Base-by-base conservation (phyloP, 2,888 invertebrate species). In the Brachypalpus laphriformis region DNA sequence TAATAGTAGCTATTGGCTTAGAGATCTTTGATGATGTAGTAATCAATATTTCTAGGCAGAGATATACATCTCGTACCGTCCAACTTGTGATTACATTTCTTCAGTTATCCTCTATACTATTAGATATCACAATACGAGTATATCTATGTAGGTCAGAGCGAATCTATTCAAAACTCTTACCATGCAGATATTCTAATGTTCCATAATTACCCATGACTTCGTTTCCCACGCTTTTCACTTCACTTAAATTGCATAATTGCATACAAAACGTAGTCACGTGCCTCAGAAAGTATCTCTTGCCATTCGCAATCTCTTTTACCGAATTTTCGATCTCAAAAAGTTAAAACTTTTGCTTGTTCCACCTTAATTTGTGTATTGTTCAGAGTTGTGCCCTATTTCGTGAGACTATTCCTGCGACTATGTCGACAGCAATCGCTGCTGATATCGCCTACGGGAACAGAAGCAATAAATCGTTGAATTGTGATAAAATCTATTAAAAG, bases 401-500 rank as follows among this genome's bases (percentile, higher is more conserved):
- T 1, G 34, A 22, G 49, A 65, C 34, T 65, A 49, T 65, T 34
- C 16, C 16, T n/a, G 28, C 45, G 40, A 28, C 20, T 18, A 57
- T 75, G 75, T 66, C 75, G 65, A 66, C 56, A 66, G 47, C 47
- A n/a, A 57, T 37, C 57, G 28, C 47, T 28, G 37, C 18, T 37
- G 66, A 57, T 28, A 66, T 40, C 47, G 76, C 76, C 66, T 31
- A n/a, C 37, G 59, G 76, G 11, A 59, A 16, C 56, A 31, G 57
- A 34, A 28, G 66, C 81, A 63, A 82, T 75, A 76, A 68, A 82
- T 82, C 63, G 2, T 70, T 63, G 31, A 63, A 63, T 70, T 56
- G 63, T 40, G 75, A 81, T 68, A 68, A 70, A 66, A 63, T 61
- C 72, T 72, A 54, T 47, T 22, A 65, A 78, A 78, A 72, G 54